Percentiles rank a stretch among this genome's conserved stretches.
Conservation (phyloP, 2,797 vertebrate species). For the Chromobotia macracanthus region DNA sequence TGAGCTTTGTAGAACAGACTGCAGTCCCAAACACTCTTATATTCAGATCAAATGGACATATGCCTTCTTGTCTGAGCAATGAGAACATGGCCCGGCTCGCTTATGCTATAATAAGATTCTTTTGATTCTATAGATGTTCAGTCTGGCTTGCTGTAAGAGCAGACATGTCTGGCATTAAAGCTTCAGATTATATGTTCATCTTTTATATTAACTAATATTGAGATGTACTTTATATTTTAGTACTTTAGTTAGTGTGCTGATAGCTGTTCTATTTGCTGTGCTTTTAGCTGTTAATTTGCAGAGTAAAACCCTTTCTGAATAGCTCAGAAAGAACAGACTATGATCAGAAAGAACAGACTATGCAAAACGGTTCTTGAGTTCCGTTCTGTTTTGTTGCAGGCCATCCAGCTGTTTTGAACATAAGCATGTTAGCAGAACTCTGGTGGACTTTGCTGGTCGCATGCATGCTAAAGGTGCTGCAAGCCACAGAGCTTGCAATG, state of each 20-base stretch:
- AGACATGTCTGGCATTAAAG: background rate
- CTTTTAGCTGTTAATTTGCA: too few species aligned
- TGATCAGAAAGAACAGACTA: too few species aligned
- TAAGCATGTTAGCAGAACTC: background rate
- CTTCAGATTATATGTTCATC: too few species aligned
- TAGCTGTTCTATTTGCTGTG: too few species aligned
- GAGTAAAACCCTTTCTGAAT: too few species aligned
- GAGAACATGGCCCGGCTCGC: background rate
- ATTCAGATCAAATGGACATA: constrained; percentile 38
- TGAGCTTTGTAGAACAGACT: constrained; percentile 46
- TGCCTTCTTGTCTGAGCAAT: constrained; percentile 5
- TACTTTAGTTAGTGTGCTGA: too few species aligned
- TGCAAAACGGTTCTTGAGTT: too few species aligned
- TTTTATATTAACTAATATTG: too few species aligned
- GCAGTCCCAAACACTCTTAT: constrained; percentile 22
- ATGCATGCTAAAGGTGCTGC: constrained; percentile 19
- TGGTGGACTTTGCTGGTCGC: background rate
- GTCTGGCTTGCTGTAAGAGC: background rate
- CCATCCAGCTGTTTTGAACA: too few species aligned
- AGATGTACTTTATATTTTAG: too few species aligned
- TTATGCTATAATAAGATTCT: background rate
- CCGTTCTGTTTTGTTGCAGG: too few species aligned
- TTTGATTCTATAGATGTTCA: background rate
- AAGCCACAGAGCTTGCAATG: background rate
- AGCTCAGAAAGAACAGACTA: too few species aligned